phyloP scores from a whole-genome alignment of 1,140 invertebrate genomes.

The Delia radicum region DNA sequence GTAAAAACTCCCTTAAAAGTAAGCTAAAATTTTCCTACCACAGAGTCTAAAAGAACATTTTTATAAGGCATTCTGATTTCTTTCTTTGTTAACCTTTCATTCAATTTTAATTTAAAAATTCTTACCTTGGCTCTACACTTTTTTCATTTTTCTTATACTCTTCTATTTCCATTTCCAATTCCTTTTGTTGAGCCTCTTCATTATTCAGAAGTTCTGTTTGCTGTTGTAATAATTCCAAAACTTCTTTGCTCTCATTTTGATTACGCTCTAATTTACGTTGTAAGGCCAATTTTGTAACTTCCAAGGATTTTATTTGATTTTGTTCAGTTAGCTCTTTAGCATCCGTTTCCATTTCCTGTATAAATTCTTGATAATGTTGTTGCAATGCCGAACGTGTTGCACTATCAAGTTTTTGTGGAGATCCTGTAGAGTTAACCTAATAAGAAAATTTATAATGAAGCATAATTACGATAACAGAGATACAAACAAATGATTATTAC shows the following conservation, averaged over 20 bases:
- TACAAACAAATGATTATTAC: constrained; percentile 27
- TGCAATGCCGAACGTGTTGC: constrained; percentile 56
- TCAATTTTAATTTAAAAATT: too few relatives aligned
- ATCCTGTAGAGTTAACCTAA: not conserved
- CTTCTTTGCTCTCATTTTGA: constrained; percentile 49
- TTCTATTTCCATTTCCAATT: constrained; percentile 48
- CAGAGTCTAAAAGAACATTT: too few relatives aligned
- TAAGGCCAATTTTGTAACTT: constrained; percentile 61
- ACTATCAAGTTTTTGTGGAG: constrained; percentile 37
- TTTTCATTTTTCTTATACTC: constrained; percentile 57
- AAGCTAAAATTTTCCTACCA: too few relatives aligned
- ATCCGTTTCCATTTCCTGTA: constrained; percentile 54
- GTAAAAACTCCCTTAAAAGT: too few relatives aligned
- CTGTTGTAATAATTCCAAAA: constrained; percentile 55
- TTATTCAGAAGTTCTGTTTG: constrained; percentile 49
- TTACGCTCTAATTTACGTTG: constrained; percentile 48
- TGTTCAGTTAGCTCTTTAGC: constrained; percentile 56
- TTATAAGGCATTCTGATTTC: too few relatives aligned
- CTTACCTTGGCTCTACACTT: constrained; percentile 58
- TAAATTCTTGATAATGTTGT: constrained; percentile 61
- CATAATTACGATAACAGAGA: not conserved
- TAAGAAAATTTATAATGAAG: not conserved
- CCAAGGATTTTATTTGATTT: constrained; percentile 59
- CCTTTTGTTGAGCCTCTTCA: constrained; percentile 46
- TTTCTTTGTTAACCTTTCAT: too few relatives aligned